Base-by-base conservation (phyloP, 2,113 vertebrate genomes). In the Hyperoodon ampullatus region DNA sequence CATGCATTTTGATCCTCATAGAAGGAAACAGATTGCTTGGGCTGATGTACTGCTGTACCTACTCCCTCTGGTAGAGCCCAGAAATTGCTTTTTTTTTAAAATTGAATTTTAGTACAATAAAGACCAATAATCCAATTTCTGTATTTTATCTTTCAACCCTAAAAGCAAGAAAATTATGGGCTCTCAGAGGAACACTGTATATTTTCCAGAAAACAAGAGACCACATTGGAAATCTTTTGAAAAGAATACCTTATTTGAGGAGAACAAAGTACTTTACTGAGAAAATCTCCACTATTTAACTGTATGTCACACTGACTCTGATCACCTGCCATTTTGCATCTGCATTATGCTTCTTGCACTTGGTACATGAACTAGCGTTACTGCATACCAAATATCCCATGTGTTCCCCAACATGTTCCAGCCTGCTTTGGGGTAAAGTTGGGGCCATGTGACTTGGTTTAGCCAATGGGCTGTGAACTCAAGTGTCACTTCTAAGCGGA, bases 181-280 rank as follows among this genome's bases (percentile, higher is more conserved):
- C 86, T n/a, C 26, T 50, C 24, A 26, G 23, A 23, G 42, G 50
- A 88, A 75, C 53, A 28, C 4, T 60, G 13, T 7, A 44, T 53
- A 39, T 65, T 95, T 96, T 92, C 33, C 44, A 95, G 28, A 60
- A 82, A 90, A 78, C 6, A 26, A 92, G 78, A 87, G 14, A 71
- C 11, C 1, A 14, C 4, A 35, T 0, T 88, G 88, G 18, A 95
- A 82, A 23, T 65, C 18, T 93, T 83, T 63, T 80, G 13, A 63
- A 85, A 94, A 84, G 7, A 24, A 23, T 50, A 84, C 23, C 63
- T 81, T 71, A 39, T 19, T 58, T 55, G 7, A 88, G 33, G 5
- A 70, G 58, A 68, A 50, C n/a, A 60, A 61, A 86, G 16, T 35
- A 72, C 8, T 21, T 86, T 93, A 28, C 81, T 84, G 39, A 77